Base-by-base conservation (phyloP, 2,888 invertebrate species). In the Metalampra italica region DNA sequence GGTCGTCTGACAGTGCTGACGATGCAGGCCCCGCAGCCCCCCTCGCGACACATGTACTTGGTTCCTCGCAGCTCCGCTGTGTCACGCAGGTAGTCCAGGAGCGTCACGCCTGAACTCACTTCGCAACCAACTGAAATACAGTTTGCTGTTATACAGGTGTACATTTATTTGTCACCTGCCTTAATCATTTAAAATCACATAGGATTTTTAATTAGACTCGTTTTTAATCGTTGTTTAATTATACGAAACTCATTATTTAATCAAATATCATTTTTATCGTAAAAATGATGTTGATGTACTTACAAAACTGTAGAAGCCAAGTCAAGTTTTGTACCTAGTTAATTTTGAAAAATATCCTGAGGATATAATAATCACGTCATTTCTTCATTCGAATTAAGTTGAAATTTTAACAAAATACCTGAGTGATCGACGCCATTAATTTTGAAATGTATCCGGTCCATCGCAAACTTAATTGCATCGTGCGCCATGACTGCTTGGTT, bases 21-120 rank as follows among this genome's bases (percentile, higher is more conserved):
- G 8, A 91, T 80, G 61, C 94, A 94, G 2, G 90, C 90, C 0
- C 94, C 94, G 57, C 94, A 94, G 3, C 93, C 93, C 0, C 93
- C 93, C 64, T 93, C 93, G 29, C 86, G 81, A 57, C 93, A 93
- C 92, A 93, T 93, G 37, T 79, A 85, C 65, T 93, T 94, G 0
- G 93, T 93, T 3, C 93, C 93, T 11, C 89, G 91, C 1, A 93
- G 72, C 43, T 90, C 83, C 1, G 90, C 84, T 47, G 81, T 74
- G 4, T 90, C 81, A 1, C 93, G 82, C 22, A 93, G 83, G 64
- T 90, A 94, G 15, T 90, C 83, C 55, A 92, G 91, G 8, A 93
- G 74, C 0, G 90, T 84, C 0, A 90, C 91, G 9, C 75, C 71
- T 0, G 78, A 70, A 14, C 66, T 68, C 29, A 59, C 62, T 29